Evolutionary conservation across 2,113 vertebrate genomes (phyloP), one percentile per base, ranked within the genome.

Genomic region (Cyanocitta stelleri): DNA sequence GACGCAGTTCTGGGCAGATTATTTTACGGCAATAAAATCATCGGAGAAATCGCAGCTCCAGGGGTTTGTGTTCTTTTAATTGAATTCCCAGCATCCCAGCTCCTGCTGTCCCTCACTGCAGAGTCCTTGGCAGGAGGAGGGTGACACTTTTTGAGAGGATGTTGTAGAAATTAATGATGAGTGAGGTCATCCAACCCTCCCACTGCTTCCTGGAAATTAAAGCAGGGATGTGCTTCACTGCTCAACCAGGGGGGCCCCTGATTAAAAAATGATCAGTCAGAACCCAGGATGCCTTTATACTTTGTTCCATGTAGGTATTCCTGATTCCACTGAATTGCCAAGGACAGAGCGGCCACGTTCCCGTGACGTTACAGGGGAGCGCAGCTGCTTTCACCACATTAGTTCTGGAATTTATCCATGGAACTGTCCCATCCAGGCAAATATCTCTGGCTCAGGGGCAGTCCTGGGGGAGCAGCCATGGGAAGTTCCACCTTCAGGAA

Each of bases 201-300:
- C 85, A 32, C 95, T 80, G 96, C 91, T 85, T 66, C 85, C 76
- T 95, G 93, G 89, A 90, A 95, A 85, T 91, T n/a, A 82, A 87
- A 76, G 33, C 81, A 56, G 72, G n/a, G 89, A 80, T 91, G 93
- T 16, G 35, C 76, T 75, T 90, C 75, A 10, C 43, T 76, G 75
- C 83, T 59, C 79, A 74, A 1, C 64, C 89, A 73, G 64, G 93
- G 67, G 87, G 72, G 85, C 58, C 63, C 13, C 0, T n/a, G 92
- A 69, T 90, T 52, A n/a, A 83, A 81, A 92, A 59, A 29, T 23
- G 82, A 79, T 80, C 89, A 48, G n/a, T 63, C 44, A 16, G 80
- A 59, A 37, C 35, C 16, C 8, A 3, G 39, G 91, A 16, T 59
- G 72, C 41, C 81, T 51, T 61, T 39, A 1, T 20, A 1, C 7